These are phyloP conservation scores for Elephas maximus DNA, from an alignment of 2,113 vertebrate species.

Conservation along the genomic window DNA sequence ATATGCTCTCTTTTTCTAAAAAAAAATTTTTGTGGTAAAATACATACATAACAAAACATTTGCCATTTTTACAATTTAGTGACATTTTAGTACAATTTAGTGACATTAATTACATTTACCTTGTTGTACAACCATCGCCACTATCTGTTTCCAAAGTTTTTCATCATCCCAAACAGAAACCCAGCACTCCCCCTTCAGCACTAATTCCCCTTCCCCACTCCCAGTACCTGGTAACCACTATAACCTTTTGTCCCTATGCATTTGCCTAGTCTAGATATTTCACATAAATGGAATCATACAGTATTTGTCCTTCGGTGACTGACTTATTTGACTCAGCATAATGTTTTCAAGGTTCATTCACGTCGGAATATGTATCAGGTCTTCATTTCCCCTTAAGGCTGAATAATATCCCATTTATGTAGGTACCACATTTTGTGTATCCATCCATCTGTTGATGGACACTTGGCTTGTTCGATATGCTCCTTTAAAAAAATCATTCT, in stretches of 20 bases:
- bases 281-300: neutral
- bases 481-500: constrained; percentile 2
- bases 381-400: neutral
- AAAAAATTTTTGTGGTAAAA: neutral
- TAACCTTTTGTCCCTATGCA: neutral
- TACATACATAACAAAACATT: neutral
- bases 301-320: neutral
- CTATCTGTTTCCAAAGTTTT: neutral
- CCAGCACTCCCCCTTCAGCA: neutral
- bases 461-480: neutral
- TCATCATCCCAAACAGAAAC: neutral
- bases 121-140: neutral
- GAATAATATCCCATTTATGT: neutral
- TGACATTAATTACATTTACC: neutral
- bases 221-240: neutral
- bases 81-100: neutral
- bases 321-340: neutral
- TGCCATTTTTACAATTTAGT: neutral
- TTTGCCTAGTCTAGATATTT: neutral
- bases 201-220: neutral
- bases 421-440: neutral
- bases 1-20: neutral
- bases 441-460: neutral
- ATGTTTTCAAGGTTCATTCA: neutral
- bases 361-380: neutral